Evolutionary conservation across 2,113 vertebrate species (phyloP), one percentile per base, ranked within the genome.

Genomic region (Girardinichthys multiradiatus): DNA sequence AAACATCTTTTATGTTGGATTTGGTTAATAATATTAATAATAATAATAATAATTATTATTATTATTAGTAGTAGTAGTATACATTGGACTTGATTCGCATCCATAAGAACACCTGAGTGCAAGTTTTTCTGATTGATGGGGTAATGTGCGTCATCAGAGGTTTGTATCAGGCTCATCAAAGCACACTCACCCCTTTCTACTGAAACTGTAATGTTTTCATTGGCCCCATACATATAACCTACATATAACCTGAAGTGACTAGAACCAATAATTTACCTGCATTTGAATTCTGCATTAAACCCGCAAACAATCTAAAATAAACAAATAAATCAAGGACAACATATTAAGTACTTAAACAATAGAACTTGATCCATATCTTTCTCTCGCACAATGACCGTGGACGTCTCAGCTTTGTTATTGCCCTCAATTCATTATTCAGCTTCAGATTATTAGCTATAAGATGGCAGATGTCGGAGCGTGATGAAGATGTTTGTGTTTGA

Each of bases 391-490:
- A 4, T 28, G 30, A 31, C 15, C 28, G 37, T 39, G 37, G 54
- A 59, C 75, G 27, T 67, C 58, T 66, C 51, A 71, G 28, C 45
- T 48, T 79, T 61, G 78, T 74, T 70, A 48, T 68, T 28, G 39
- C 51, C 64, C 59, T 70, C 90, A 86, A 93, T 96, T 82, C 86
- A 95, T 96, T 95, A 96, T 97, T 95, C 90, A 96, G 89, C 78
- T 85, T 91, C 88, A 92, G 94, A 96, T 96, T 95, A 96, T 95
- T 95, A 95, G 93, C 90, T 17, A 91, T 86, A 86, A 90, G 94
- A 90, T 80, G 94, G 92, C 95, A 97, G 96, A 96, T 97, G 97
- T 96, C 95, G 96, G 94, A 96, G 96, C 95, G 95, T 95, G 95
- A 95, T 93, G 91, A 93, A 95, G 94, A 95, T 97, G 95, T 97